These are phyloP conservation scores for Cydia amplana DNA, from an alignment of 1,140 invertebrate species.

Conservation along the genomic window DNA sequence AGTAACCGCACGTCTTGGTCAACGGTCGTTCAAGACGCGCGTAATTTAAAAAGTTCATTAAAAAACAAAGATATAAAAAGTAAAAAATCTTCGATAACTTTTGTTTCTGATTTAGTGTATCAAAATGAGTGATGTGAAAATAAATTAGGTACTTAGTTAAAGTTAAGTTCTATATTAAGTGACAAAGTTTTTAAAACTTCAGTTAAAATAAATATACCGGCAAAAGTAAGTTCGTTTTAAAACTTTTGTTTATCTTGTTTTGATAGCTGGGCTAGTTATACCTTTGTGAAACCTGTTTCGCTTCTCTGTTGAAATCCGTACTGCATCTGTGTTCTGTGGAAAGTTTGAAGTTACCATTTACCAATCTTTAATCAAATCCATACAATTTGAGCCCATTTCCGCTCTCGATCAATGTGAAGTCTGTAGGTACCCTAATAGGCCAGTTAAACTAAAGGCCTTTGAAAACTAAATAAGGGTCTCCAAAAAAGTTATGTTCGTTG, in stretches of 20 bases:
- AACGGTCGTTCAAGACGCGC: background rate
- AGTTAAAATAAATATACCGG: background rate
- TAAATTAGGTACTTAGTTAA: background rate
- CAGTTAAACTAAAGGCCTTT: no score
- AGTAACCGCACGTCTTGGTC: background rate
- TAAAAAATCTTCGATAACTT: background rate
- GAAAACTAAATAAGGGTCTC: no score
- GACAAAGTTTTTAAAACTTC: background rate
- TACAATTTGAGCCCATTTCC: no score
- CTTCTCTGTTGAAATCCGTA: conserved; percentile 2
- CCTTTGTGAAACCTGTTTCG: background rate
- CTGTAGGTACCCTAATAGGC: no score
- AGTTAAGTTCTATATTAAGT: background rate
- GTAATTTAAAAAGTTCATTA: background rate
- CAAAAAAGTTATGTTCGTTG: no score
- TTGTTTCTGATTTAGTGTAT: background rate
- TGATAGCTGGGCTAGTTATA: background rate
- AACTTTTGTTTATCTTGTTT: conserved; percentile 11
- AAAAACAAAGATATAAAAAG: background rate
- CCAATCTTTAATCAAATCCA: no score
- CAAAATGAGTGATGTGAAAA: background rate
- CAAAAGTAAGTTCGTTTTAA: background rate
- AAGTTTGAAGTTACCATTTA: no score
- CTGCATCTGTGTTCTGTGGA: background rate
- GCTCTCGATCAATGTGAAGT: no score